Evolutionary conservation across 2,113 vertebrate genomes (phyloP), one percentile per base, ranked within the genome.

Genomic region (Embiotoca jacksoni): DNA sequence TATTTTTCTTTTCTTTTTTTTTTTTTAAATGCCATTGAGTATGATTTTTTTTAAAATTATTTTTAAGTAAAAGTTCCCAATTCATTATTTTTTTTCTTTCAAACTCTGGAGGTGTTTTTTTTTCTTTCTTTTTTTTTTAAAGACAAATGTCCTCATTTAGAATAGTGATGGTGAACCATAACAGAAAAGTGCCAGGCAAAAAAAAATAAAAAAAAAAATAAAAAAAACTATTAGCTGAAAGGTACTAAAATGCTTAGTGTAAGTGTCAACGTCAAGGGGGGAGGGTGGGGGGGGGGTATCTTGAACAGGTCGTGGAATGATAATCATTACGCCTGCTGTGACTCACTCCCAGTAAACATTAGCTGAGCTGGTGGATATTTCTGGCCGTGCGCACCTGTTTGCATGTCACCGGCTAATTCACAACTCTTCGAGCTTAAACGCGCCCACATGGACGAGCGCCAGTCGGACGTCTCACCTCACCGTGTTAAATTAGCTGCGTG

Each of bases 401-500:
- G 92, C 92, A 91, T 92, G 92, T 89, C 87, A 91, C 86, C 80
- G 75, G 47, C 87, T 89, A 91, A 91, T 92, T 90, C 89, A 88
- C 91, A 89, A 90, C 88, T 81, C 78, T 87, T 81, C 50, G 67
- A 81, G 76, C 30, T 64, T 92, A 93, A 94, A 79, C 77, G 32
- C 67, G 44, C 83, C 88, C 92, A 93, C 80, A 91, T 94, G 93
- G 84, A 86, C 70, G 82, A 88, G 88, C 59, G 81, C 23, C 72
- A 75, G 72, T 82, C 33, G 39, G 71, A 72, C 56, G 75, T 73
- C 16, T 62, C 15, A 31, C 80, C 23, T 87, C 23, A 23, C 75
- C 71, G 35, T 75, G 76, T 62, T 72, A 78, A 89, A 93, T 87
- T 63, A 84, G 79, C 72, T 78, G 75, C 85, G 69, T 79, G 82